These are phyloP conservation scores for Pangasius mekongensis DNA, from an alignment of 2,797 vertebrate genomes.

Conservation along the genomic window DNA sequence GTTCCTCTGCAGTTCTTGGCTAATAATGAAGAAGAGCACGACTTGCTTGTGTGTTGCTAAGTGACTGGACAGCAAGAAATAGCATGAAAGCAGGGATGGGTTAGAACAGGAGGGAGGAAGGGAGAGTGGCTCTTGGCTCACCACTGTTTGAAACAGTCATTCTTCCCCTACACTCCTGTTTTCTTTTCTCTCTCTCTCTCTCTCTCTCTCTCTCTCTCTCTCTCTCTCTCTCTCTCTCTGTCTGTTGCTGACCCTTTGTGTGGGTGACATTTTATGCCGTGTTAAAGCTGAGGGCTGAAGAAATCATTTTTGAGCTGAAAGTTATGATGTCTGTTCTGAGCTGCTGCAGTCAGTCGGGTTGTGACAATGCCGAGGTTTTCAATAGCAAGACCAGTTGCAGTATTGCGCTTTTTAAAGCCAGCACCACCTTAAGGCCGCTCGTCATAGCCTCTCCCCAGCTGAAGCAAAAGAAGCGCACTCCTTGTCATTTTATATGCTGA, in stretches of 20 bases:
- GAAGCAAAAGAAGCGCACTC: too few species aligned
- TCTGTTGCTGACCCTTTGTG: constrained; percentile 21
- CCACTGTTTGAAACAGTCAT: constrained; percentile 14
- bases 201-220: neutral
- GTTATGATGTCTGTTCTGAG: neutral
- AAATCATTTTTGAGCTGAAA: too few species aligned
- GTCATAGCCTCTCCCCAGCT: neutral
- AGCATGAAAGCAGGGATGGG: neutral
- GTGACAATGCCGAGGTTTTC: neutral
- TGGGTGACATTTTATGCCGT: constrained; percentile 45
- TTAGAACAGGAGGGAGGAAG: neutral
- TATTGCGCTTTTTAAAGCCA: neutral
- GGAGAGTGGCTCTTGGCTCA: constrained; percentile 15
- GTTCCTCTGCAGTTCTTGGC: constrained; percentile 25
- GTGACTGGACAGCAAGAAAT: constrained; percentile 54
- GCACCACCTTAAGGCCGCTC: neutral
- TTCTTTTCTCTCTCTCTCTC: neutral
- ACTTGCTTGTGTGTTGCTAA: constrained; percentile 61
- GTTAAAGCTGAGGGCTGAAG: constrained; percentile 24
- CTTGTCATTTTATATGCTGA: neutral
- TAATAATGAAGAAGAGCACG: constrained; percentile 15
- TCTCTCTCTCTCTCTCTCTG: neutral
- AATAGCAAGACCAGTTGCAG: too few species aligned
- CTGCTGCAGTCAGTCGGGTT: neutral
- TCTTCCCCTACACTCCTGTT: neutral